Evolutionary conservation across 1,140 invertebrate genomes (phyloP), one percentile per base, ranked within the genome.

Genomic region (Asbolus verrucosus): DNA sequence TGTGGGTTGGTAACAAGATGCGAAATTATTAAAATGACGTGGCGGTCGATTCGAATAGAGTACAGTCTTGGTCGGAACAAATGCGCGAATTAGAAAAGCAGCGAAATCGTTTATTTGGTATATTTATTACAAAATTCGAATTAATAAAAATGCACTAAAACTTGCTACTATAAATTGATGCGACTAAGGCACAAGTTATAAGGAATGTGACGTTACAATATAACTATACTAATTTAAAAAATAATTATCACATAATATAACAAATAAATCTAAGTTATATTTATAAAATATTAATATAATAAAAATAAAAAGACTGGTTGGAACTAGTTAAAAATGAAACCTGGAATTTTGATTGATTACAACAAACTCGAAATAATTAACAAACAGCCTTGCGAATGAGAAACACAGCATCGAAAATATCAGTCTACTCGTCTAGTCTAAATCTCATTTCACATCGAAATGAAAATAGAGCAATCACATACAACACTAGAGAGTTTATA

Each of bases 201-300:
- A 27, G 46, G 46, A 54, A 54, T 54, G 46, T 54, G 27, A 43
- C 15, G 46, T 54, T 14, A 11, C 9, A 4, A 24, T 54, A 54
- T 27, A 54, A 24, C 46, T 54, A 54, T 24, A n/a, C 21, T 54
- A 27, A 54, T 31, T 54, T 54, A 13, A 54, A 54, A 54, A 54
- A 54, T 54, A 54, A 54, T 54, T 54, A 54, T 54, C 46, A 54
- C 46, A 54, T 54, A 54, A 27, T 50, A 54, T 54, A 54, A 54
- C 46, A 54, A 50, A 54, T 54, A 54, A 54, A 54, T 54, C 46
- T 54, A 54, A 54, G 46, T 21, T 54, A 54, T 54, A 54, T 27
- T 19, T 54, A 54, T 54, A 54, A 54, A 54, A 54, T 54, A 54
- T 54, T 54, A 54, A 54, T 27, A 54, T 54, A 50, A 50, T 21